Conservation (phyloP, 2,888 invertebrate genomes). For the Tenodera sinensis region DNA sequence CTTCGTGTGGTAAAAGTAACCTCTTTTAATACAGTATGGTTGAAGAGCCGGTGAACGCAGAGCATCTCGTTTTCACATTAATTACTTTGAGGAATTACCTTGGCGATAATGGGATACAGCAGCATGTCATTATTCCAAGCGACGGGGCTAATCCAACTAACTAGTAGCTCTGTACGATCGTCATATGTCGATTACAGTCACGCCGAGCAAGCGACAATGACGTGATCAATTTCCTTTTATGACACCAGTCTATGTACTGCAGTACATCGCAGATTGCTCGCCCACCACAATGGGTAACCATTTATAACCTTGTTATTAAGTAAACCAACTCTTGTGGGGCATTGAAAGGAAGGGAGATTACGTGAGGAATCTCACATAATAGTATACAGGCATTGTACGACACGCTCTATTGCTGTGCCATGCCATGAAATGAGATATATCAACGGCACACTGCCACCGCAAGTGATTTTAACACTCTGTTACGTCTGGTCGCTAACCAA, state of each 20-base stretch:
- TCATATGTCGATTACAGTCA: neutral
- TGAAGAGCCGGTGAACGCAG: neutral
- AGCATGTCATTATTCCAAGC: neutral
- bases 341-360: neutral
- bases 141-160: neutral
- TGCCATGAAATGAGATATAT: neutral
- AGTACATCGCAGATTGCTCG: neutral
- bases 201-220: neutral
- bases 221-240: neutral
- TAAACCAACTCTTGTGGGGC: neutral
- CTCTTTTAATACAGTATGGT: neutral
- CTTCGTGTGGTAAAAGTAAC: no score
- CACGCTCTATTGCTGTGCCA: neutral
- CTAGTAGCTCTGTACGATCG: neutral
- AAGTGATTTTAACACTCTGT: neutral
- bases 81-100: neutral
- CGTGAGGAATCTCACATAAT: neutral
- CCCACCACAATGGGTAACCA: neutral
- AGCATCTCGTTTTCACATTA: neutral
- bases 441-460: neutral
- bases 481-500: no score
- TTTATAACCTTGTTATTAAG: neutral
- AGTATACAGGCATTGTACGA: neutral
- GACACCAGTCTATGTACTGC: neutral
- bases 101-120: neutral